Evolutionary conservation across 2,888 invertebrate species (phyloP).

Genomic region (Cryptops parisi): DNA sequence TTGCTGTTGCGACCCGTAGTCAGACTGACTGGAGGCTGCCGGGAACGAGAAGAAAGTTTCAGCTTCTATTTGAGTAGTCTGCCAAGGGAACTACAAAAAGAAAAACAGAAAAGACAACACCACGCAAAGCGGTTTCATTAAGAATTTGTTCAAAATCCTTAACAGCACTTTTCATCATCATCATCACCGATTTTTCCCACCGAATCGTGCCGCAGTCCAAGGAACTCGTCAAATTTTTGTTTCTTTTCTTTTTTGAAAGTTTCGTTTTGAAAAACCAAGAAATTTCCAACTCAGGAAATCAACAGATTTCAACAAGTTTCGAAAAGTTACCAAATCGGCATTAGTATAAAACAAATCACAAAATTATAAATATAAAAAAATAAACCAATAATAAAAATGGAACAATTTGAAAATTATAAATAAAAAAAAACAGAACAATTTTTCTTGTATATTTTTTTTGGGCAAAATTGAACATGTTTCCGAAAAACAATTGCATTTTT

Average conservation of each 20-base stretch:
- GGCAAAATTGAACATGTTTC: neutral
- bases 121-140: too few relatives aligned
- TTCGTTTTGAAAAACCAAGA: neutral
- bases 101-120: constrained; percentile 8
- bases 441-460: too few relatives aligned
- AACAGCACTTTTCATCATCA: constrained; percentile 3
- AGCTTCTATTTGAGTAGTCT: constrained; percentile 12
- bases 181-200: neutral
- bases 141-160: constrained; percentile 9
- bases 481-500: too few relatives aligned
- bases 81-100: constrained; percentile 12
- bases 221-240: neutral
- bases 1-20: constrained; percentile 19
- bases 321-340: neutral
- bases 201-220: neutral
- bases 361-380: neutral
- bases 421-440: constrained; percentile 2
- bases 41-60: constrained; percentile 12
- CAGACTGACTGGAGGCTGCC: constrained; percentile 19
- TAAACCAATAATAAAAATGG: neutral
- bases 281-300: neutral
- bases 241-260: too few relatives aligned
- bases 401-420: neutral
- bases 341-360: neutral
- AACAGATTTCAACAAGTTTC: neutral